These are phyloP conservation scores for Anticlea derivata DNA, from an alignment of 2,888 invertebrate genomes.

Conservation along the genomic window DNA sequence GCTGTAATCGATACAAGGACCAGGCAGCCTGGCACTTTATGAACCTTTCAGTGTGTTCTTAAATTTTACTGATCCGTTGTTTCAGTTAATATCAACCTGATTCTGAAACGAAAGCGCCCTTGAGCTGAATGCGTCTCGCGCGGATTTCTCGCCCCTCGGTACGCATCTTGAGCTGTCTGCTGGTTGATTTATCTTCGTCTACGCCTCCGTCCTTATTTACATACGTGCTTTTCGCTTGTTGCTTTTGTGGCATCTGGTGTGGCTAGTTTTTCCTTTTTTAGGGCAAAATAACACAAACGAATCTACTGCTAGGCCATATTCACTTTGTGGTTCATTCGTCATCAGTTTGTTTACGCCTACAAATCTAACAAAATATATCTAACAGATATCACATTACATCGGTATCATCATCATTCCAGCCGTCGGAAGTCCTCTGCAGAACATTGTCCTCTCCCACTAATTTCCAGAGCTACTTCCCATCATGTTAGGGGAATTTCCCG, in stretches of 20 bases:
- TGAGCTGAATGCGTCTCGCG: slow-evolving; percentile 51
- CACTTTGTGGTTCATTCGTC: slow-evolving; percentile 2
- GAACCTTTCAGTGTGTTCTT: too few species aligned
- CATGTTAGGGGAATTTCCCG: too few species aligned
- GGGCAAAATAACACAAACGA: neutral
- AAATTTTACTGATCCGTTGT: too few species aligned
- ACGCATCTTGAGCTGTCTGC: slow-evolving; percentile 20
- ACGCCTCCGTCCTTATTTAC: slow-evolving; percentile 19
- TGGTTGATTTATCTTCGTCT: slow-evolving; percentile 27
- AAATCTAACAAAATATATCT: too few species aligned
- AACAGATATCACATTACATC: neutral
- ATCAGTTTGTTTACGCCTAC: neutral
- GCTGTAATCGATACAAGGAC: too few species aligned
- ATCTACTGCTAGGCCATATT: neutral
- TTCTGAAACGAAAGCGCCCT: slow-evolving; percentile 49
- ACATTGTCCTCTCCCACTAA: too few species aligned
- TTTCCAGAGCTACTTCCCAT: too few species aligned
- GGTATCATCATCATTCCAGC: too few species aligned
- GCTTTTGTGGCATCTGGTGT: slow-evolving; percentile 1
- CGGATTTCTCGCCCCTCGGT: slow-evolving; percentile 36
- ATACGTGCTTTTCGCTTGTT: slow-evolving; percentile 10
- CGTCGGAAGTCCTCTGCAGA: too few species aligned
- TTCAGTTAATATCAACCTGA: too few species aligned
- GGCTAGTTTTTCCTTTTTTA: neutral
- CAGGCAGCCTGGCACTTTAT: too few species aligned